Evolutionary conservation across 1,140 invertebrate species (phyloP).

Genomic region (Pectinophora gossypiella): DNA sequence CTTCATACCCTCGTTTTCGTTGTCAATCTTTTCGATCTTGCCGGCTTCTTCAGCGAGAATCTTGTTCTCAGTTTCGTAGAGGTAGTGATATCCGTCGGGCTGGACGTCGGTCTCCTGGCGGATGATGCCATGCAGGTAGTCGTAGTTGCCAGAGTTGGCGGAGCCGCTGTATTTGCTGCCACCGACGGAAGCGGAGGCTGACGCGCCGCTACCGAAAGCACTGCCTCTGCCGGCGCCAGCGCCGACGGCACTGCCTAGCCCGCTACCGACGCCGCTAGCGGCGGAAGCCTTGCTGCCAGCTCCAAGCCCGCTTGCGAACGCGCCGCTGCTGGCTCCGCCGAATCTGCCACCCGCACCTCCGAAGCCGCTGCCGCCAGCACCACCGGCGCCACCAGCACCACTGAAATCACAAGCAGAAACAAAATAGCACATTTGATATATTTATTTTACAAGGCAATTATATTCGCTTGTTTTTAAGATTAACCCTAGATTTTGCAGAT

Average conservation of each 20-base stretch:
- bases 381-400: constrained; percentile 10
- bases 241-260: background rate
- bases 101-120: constrained; percentile 51
- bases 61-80: constrained; percentile 80
- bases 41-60: constrained; percentile 77
- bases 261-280: constrained; percentile 10
- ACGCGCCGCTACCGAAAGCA: constrained; percentile 35
- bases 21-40: constrained; percentile 60
- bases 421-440: no score
- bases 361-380: background rate
- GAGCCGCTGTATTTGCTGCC: constrained; percentile 3
- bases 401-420: no score
- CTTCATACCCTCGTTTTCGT: constrained; percentile 73
- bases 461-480: no score
- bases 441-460: no score
- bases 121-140: constrained; percentile 64
- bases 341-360: constrained; percentile 6
- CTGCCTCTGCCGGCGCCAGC: background rate
- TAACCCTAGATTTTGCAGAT: no score
- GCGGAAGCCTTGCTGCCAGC: constrained; percentile 45
- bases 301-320: constrained; percentile 39
- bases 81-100: constrained; percentile 72
- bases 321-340: constrained; percentile 30
- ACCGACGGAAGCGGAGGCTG: constrained; percentile 33
- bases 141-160: constrained; percentile 27